Percentiles rank a stretch among this genome's conserved stretches.
Evolutionary conservation across 2,113 vertebrate genomes (phyloP).

Genomic region (Chloroceryle aenea): DNA sequence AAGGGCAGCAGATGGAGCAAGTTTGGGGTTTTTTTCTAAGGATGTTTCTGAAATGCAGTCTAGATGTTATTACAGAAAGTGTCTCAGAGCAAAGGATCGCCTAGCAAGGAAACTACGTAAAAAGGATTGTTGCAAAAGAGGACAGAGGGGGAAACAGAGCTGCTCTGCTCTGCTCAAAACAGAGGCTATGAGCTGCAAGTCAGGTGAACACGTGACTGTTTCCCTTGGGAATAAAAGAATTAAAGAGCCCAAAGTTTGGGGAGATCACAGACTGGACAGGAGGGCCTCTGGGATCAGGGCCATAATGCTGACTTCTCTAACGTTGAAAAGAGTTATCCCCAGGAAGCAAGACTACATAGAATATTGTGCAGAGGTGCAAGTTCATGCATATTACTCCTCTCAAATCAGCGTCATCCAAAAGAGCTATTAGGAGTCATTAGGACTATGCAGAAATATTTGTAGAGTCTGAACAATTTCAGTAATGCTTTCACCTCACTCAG

Average conservation of each 20-base stretch:
- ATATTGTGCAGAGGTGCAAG: neutral
- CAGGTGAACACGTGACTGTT: neutral
- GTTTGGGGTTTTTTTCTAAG: neutral
- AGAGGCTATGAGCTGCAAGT: neutral
- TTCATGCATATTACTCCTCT: neutral
- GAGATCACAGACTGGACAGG: neutral
- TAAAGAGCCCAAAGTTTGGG: rapidly evolving
- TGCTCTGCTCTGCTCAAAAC: neutral
- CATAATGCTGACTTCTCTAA: neutral
- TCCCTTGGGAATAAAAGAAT: neutral
- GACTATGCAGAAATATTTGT: neutral
- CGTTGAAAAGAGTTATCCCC: neutral
- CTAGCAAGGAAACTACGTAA: neutral
- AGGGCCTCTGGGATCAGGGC: neutral
- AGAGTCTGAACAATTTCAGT: neutral
- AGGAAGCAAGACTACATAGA: neutral
- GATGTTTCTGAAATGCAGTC: neutral
- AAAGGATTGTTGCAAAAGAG: neutral
- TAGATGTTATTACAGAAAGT: neutral
- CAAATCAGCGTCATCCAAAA: neutral
- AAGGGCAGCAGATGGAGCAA: neutral
- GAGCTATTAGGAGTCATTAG: neutral
- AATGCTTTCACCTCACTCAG: neutral
- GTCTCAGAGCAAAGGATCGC: neutral
- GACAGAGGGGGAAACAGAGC: rapidly evolving